Evolutionary conservation across 2,797 vertebrate genomes (phyloP).

Genomic region (Sciurus carolinensis): DNA sequence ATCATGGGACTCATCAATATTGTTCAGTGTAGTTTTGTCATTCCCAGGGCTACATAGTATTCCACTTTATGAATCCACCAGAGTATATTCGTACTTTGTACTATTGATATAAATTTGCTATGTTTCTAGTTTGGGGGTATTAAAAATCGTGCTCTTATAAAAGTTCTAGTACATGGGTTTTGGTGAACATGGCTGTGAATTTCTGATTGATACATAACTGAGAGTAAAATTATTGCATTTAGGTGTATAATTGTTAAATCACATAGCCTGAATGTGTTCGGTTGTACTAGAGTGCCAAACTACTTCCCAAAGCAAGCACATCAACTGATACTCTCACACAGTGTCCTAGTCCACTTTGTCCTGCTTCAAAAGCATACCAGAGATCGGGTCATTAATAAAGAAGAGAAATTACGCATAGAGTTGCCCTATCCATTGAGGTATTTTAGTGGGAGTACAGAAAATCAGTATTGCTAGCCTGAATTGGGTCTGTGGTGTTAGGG

Average conservation of each 20-base stretch:
- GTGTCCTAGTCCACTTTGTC: not conserved
- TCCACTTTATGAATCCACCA: not conserved
- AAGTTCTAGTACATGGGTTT: not conserved
- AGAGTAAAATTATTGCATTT: not conserved
- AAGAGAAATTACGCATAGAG: not conserved
- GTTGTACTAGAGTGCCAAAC: not conserved
- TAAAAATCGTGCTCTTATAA: not conserved
- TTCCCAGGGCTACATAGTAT: not conserved
- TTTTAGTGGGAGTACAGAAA: not conserved
- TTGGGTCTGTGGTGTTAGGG: not conserved
- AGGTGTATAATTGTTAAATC: not conserved
- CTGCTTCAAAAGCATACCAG: accelerated
- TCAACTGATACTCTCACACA: too few species aligned
- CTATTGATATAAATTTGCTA: not conserved
- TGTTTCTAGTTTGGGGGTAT: not conserved
- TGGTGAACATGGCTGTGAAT: not conserved
- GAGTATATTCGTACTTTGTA: not conserved
- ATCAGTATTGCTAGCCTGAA: not conserved
- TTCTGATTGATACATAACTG: not conserved
- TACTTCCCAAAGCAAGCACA: not conserved
- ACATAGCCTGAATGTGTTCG: not conserved
- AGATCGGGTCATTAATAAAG: not conserved
- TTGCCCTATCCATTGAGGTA: not conserved
- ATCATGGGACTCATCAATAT: not conserved
- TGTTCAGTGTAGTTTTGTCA: not conserved